These are phyloP conservation scores for Tigriopus californicus DNA, from an alignment of 2,888 invertebrate species.

Conservation along the genomic window DNA sequence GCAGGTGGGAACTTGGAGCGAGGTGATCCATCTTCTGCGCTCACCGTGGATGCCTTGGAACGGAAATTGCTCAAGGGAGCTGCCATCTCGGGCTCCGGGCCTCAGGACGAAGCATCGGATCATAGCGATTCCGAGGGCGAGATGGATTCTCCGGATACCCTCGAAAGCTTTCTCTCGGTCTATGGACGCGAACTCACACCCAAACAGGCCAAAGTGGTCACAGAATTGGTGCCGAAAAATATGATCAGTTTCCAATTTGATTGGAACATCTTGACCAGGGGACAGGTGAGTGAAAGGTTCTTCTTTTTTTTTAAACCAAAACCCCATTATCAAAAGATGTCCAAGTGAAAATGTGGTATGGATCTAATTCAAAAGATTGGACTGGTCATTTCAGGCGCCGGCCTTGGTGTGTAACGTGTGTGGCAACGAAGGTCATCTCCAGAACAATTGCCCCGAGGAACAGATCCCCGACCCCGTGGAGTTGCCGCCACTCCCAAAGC, in stretches of 20 bases:
- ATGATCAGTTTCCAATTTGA: background rate
- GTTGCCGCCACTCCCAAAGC: constrained; percentile 26
- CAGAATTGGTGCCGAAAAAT: background rate
- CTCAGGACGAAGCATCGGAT: background rate
- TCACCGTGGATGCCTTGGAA: background rate
- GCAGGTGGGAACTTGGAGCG: background rate
- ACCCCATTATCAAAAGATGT: no score
- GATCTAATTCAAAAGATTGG: no score
- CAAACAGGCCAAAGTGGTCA: background rate
- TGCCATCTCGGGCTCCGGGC: background rate
- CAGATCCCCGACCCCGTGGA: constrained; percentile 27
- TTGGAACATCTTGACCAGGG: background rate
- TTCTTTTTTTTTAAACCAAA: no score
- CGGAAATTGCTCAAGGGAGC: no score
- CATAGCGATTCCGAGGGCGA: background rate
- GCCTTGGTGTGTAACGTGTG: constrained; percentile 31
- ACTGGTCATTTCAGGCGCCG: background rate
- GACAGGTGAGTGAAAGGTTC: no score
- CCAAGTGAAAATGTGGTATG: no score
- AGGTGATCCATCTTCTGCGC: background rate
- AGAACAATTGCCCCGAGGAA: constrained; percentile 32
- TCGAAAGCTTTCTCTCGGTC: background rate
- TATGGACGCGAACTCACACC: background rate
- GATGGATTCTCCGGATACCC: background rate
- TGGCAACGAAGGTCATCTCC: constrained; percentile 32